Evolutionary conservation across 1,140 invertebrate genomes (phyloP), one percentile per base, ranked within the genome.

Genomic region (Formica exsecta): DNA sequence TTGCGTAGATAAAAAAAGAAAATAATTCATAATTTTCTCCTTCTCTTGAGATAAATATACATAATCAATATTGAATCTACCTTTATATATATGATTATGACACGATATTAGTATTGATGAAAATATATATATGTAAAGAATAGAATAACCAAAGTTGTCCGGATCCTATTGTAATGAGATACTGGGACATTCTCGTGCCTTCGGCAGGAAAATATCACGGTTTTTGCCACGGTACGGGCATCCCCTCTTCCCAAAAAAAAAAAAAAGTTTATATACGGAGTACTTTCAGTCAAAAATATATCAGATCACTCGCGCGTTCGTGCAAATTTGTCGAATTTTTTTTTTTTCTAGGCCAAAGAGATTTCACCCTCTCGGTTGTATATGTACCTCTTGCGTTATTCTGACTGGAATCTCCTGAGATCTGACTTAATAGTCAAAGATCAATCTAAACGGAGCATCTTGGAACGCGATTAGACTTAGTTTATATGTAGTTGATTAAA

Each of bases 281-380:
- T 92, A 92, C 91, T 92, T 92, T 92, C 91, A 92, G 91, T 92
- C 91, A 92, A 92, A 92, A 92, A 92, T 92, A 92, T 92, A 90
- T 89, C 81, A 92, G 85, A 92, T 90, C 88, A 89, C 74, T 80
- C 71, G 51, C 41, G 62, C 86, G 86, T 81, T 61, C 79, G 68
- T 81, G 48, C 59, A 61, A 71, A 77, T 61, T 57, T 74, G 25
- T 64, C 61, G n/a, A 66, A 79, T 64, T 44, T 86, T 51, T 66
- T 73, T 73, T 22, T 66, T 38, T 75, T 84, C 89, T 94, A 94
- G 92, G 93, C 93, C 94, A 93, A 92, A 92, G 90, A 94, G 89
- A 93, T 91, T 94, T 87, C 68, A 65, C 6, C 51, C 65, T 81
- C 75, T 36, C 61, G 16, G 19, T 48, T 48, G 44, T 51, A 51